A percentile compares a stretch with the other conserved stretches of the same genome.
Conservation (phyloP, 2,888 invertebrate species). For the Troides helena region DNA sequence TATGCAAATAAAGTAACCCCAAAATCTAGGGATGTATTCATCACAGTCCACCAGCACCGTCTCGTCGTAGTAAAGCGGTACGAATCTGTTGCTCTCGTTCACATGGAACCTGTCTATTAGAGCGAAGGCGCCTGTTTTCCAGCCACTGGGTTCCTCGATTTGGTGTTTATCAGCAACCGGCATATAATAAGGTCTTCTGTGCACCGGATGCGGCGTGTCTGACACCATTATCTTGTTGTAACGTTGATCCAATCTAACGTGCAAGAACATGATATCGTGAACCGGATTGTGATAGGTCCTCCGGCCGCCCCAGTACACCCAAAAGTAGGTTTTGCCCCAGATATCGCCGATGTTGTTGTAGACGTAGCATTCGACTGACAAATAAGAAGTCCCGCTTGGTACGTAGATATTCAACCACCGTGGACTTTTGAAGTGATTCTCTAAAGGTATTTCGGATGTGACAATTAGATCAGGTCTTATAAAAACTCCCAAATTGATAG, state of each 20-base stretch:
- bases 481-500: slow-evolving; percentile 4
- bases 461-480: slow-evolving; percentile 13
- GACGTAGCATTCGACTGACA: neutral
- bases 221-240: neutral
- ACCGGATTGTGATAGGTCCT: slow-evolving; percentile 4
- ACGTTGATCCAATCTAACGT: neutral
- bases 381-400: neutral
- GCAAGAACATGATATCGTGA: slow-evolving; percentile 20
- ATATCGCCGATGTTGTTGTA: slow-evolving; percentile 9
- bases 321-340: slow-evolving; percentile 14
- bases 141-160: slow-evolving; percentile 13
- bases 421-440: slow-evolving; percentile 3
- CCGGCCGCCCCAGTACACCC: slow-evolving; percentile 9
- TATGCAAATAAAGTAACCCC: slow-evolving; percentile 23
- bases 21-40: slow-evolving; percentile 16
- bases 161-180: slow-evolving; percentile 2
- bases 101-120: neutral
- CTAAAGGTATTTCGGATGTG: slow-evolving; percentile 7
- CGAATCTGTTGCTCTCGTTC: neutral
- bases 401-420: slow-evolving; percentile 6
- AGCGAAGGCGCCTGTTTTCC: slow-evolving; percentile 12
- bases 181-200: neutral
- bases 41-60: slow-evolving; percentile 17
- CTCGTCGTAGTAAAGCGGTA: neutral
- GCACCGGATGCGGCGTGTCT: neutral